These are phyloP conservation scores for Apamea crenata DNA, from an alignment of 2,888 invertebrate species.

Conservation along the genomic window DNA sequence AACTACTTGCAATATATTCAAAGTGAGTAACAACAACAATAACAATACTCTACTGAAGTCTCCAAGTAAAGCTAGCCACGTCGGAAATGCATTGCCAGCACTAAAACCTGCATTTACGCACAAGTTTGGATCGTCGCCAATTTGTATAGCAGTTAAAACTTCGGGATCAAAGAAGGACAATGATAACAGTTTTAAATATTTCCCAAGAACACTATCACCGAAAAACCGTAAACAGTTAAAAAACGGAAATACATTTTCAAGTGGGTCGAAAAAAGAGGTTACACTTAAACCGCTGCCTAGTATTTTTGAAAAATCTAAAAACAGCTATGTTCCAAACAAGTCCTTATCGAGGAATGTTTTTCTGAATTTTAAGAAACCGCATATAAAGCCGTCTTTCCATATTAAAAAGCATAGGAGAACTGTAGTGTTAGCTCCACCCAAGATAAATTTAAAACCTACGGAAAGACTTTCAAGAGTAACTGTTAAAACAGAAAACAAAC, in stretches of 20 bases:
- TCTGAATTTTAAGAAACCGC: conserved; percentile 86
- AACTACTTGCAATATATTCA: conserved; percentile 86
- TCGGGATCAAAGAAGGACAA: conserved; percentile 79
- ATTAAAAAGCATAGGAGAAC: conserved; percentile 90
- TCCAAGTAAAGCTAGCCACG: conserved; percentile 78
- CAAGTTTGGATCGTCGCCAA: conserved; percentile 87
- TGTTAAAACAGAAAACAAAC: conserved; percentile 86
- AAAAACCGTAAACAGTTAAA: conserved; percentile 81
- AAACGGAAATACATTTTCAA: conserved; percentile 73
- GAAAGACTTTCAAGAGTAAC: conserved; percentile 85
- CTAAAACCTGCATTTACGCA: conserved; percentile 86
- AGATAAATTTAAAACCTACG: conserved; percentile 86
- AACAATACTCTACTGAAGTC: conserved; percentile 86
- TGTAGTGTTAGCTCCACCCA: conserved; percentile 87
- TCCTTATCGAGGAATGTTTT: conserved; percentile 86
- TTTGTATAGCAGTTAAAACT: conserved; percentile 77
- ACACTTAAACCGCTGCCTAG: conserved; percentile 80
- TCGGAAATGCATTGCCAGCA: conserved; percentile 81
- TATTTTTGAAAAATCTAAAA: conserved; percentile 87
- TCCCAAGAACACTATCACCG: conserved; percentile 80
- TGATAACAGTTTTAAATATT: conserved; percentile 76
- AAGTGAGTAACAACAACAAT: conserved; percentile 87
- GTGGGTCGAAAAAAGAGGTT: conserved; percentile 79
- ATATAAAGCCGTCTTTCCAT: conserved; percentile 84
- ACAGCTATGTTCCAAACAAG: conserved; percentile 86